These are phyloP conservation scores for Dexiosoma caninum DNA, from an alignment of 2,888 invertebrate species.

Conservation along the genomic window DNA sequence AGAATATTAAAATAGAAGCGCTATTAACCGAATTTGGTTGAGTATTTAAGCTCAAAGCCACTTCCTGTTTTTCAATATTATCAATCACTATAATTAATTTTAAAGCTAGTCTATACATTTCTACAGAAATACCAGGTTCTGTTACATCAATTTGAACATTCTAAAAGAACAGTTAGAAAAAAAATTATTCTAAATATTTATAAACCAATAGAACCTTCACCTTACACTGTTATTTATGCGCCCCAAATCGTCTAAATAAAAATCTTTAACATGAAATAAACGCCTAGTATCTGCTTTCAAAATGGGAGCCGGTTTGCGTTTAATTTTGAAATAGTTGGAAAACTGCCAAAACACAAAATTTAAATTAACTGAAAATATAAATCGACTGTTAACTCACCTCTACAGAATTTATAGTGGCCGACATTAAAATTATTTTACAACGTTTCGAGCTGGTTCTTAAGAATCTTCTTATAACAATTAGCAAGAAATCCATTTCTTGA, in stretches of 20 bases:
- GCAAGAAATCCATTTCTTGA: constrained; percentile 93
- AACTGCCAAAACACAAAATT: constrained; percentile 66
- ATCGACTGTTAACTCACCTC: constrained; percentile 67
- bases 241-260: constrained; percentile 80
- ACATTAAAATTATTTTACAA: constrained; percentile 92
- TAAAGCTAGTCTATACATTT: constrained; percentile 82
- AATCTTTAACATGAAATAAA: constrained; percentile 81
- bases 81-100: constrained; percentile 82
- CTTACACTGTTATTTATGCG: constrained; percentile 79
- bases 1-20: constrained; percentile 88
- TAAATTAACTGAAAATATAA: background rate
- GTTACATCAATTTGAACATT: constrained; percentile 78
- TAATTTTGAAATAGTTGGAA: constrained; percentile 73
- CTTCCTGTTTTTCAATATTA: constrained; percentile 72
- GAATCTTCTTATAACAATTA: constrained; percentile 89
- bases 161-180: constrained; percentile 70
- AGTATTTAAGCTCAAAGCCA: constrained; percentile 74
- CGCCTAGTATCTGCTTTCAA: constrained; percentile 79
- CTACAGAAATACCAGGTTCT: constrained; percentile 80
- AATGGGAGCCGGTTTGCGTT: constrained; percentile 79
- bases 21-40: constrained; percentile 72
- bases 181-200: background rate
- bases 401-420: constrained; percentile 90
- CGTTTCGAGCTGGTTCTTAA: constrained; percentile 82
- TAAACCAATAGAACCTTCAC: constrained; percentile 55